Base-by-base conservation (phyloP, 2,113 vertebrate species). In the Amphilophus citrinellus region DNA sequence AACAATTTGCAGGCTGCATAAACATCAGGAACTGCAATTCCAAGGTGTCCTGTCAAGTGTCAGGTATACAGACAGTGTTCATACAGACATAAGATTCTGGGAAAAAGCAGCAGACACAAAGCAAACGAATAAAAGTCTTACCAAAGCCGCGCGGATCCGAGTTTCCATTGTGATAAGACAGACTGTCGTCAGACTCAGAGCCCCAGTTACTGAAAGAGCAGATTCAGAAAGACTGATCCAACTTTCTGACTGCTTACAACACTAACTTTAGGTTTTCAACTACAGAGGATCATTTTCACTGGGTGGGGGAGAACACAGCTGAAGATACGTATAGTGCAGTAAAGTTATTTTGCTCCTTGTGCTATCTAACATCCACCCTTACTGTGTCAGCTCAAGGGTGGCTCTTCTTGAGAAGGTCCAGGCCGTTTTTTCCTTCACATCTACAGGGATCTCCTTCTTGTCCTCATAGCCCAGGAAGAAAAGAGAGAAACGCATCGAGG, bases 131-230 rank as follows among this genome's bases (percentile, higher is more conserved):
- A 4, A n/a, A 6, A 20, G 62, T 68, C 95, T 84, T 95, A 99
- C 98, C 98, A 79, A 97, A 99, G 83, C 98, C 98, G 68, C 98
- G 96, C 18, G 98, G 98, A 88, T 99, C 98, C n/a, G 98, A 97
- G 94, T 99, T 99, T 79, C 98, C 97, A 5, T 96, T 99, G 92
- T 99, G 98, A 13, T 99, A 99, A 61, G 96, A 93, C 88, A 95
- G 97, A 62, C 80, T 96, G 68, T 98, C 97, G 80, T 99, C 97
- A 24, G 94, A 94, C 94, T 99, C 98, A 1, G 98, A 98, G 75
- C 98, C 98, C 98, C 98, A 99, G 86, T 99, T 99, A 93, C 98
- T 99, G 89, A 53, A 85, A 85, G 39, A 86, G 62, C 24, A 73
- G 47, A 56, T 14, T 56, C 68, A 71, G 50, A 47, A 5, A 47